Conservation (phyloP, 2,113 vertebrate species). For the Halcyon senegalensis region DNA sequence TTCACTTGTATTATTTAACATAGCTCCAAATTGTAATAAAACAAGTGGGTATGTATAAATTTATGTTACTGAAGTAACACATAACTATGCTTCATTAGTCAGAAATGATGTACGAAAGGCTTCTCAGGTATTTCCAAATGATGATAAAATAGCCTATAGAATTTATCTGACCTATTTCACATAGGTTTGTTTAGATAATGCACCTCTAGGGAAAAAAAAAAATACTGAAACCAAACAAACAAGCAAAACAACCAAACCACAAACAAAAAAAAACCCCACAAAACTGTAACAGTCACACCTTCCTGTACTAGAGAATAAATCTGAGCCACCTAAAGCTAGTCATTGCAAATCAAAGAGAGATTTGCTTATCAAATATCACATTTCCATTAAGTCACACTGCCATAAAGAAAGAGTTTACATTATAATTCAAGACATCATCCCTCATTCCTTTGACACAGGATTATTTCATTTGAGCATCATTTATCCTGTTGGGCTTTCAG, state of each 20-base stretch:
- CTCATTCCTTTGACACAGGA: conserved; percentile 54
- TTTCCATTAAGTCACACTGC: conserved; percentile 51
- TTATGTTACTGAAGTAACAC: neutral
- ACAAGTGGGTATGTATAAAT: neutral
- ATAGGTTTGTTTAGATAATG: neutral
- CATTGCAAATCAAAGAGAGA: conserved; percentile 48
- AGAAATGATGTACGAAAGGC: neutral
- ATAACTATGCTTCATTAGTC: neutral
- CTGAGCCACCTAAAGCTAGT: neutral
- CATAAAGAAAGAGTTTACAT: conserved; percentile 39
- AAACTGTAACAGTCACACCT: neutral
- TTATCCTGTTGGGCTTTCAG: conserved; percentile 54
- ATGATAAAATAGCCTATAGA: neutral
- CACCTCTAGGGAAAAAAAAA: neutral
- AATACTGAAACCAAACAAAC: too few species aligned
- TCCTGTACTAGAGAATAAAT: neutral
- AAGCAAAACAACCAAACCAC: neutral
- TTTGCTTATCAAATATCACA: conserved; percentile 31
- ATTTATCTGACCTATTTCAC: neutral
- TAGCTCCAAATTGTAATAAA: neutral
- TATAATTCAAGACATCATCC: conserved; percentile 49
- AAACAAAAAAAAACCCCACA: too few species aligned
- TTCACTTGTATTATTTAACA: neutral
- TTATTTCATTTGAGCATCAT: conserved; percentile 37
- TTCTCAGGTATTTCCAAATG: neutral